Base-by-base conservation (phyloP, 2,797 vertebrate species). In the Peromyscus melanophrys region DNA sequence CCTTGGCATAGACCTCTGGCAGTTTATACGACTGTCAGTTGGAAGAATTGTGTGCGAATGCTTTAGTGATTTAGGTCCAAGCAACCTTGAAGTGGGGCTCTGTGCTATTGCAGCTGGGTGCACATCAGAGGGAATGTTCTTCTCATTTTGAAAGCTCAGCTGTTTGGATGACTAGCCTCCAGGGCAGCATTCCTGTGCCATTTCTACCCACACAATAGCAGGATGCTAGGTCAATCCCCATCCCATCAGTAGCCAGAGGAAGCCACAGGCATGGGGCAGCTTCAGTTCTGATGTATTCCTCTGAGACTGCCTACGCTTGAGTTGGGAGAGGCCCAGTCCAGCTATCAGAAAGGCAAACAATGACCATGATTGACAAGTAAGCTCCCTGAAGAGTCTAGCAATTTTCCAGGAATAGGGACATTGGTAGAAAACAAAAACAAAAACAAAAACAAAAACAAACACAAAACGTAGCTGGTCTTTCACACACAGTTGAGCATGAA, bases 321-420 rank as follows among this genome's bases (percentile, higher is more conserved):
- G 10, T 46, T n/a, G 16, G 21, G 46, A 46, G 46, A 49, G 40
- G 21, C 83, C 69, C 82, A 75, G 13, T 61, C 31, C 27, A 69
- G 25, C 13, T 88, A 46, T 55, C 14, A 80, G 71, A 88, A 76
- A 89, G 73, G 12, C 49, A 85, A 90, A 75, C 21, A 43, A 55
- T 76, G 77, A 65, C 29, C 23, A 73, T 4, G 0, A 59, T 10
- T 34, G 81, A 67, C 37, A 67, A 83, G 19, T 75, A 55, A 75
- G 73, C 46, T 69, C 13, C 52, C 34, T 52, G 29, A 80, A 69
- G 23, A 67, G 59, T 88, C 65, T 93, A 91, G 87, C 23, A 55
- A 87, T 52, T 95, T 89, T 91, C 29, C 25, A 78, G 71, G 88
- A 95, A 69, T 40, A 82, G 2, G 31, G 43, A 83, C 69, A 34